Conservation (phyloP, 92 coral and sea anemone species). For the Paragorgia papillata region DNA sequence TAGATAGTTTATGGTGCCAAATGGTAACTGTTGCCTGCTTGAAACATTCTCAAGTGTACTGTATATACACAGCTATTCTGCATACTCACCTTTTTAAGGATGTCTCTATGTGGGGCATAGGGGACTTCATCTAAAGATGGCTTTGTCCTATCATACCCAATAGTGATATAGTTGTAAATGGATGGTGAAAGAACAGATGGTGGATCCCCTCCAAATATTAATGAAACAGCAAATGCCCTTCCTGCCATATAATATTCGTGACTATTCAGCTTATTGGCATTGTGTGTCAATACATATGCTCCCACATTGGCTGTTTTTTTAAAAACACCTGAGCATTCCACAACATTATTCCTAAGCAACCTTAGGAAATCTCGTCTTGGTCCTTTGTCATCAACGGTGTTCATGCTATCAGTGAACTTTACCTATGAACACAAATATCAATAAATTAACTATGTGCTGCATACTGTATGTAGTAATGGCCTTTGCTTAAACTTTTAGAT, state of each 20-base stretch:
- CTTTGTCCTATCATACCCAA: slow-evolving; percentile 34
- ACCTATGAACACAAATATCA: slow-evolving; percentile 6
- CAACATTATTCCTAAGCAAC: slow-evolving; percentile 14
- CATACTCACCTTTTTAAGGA: slow-evolving; percentile 21
- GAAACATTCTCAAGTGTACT: too few relatives aligned
- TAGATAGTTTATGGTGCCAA: too few relatives aligned
- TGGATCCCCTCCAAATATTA: slow-evolving; percentile 44
- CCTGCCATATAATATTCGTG: slow-evolving; percentile 51
- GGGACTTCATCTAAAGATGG: slow-evolving; percentile 40
- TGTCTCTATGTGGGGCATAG: slow-evolving; percentile 22
- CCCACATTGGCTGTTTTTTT: slow-evolving; percentile 28
- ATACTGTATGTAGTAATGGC: too few relatives aligned
- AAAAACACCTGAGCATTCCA: slow-evolving; percentile 25
- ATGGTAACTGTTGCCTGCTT: too few relatives aligned
- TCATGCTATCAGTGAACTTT: slow-evolving; percentile 41
- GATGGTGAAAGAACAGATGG: slow-evolving; percentile 37
- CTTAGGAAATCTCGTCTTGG: slow-evolving; percentile 27
- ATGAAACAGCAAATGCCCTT: slow-evolving; percentile 32
- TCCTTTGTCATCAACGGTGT: slow-evolving; percentile 41
- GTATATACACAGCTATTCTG: too few relatives aligned
- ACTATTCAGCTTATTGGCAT: slow-evolving; percentile 24
- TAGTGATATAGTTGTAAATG: slow-evolving; percentile 21
- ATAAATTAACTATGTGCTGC: too few relatives aligned
- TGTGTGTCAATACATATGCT: slow-evolving; percentile 38
- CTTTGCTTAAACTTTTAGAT: too few relatives aligned